Conservation (phyloP, 2,888 invertebrate species). For the Nebria salina region DNA sequence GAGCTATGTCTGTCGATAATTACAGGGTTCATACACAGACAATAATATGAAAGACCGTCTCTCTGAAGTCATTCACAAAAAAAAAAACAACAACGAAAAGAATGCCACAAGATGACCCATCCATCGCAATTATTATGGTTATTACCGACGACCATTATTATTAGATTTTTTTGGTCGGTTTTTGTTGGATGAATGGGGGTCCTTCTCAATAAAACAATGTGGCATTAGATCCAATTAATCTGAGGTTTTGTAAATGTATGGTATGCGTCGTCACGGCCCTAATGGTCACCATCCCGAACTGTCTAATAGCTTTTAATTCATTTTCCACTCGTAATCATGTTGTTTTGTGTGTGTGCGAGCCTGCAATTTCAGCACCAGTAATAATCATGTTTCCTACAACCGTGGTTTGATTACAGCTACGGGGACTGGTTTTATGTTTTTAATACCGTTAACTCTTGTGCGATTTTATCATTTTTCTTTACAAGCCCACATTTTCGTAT, state of each 20-base stretch:
- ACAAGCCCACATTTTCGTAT: constrained; percentile 9
- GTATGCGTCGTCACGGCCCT: constrained; percentile 37
- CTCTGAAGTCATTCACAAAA: constrained; percentile 54
- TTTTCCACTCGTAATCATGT: constrained; percentile 50
- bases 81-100: constrained; percentile 44
- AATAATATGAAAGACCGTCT: constrained; percentile 49
- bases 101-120: constrained; percentile 48
- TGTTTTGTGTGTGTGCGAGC: constrained; percentile 48
- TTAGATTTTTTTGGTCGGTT: constrained; percentile 25
- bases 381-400: constrained; percentile 48
- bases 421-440: constrained; percentile 24
- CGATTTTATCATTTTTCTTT: constrained; percentile 12
- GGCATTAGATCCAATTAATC: constrained; percentile 50
- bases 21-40: constrained; percentile 43
- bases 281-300: constrained; percentile 37
- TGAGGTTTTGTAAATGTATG: constrained; percentile 32
- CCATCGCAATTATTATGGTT: constrained; percentile 46
- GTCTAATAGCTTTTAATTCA: constrained; percentile 50
- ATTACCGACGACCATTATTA: constrained; percentile 41
- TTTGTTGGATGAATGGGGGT: constrained; percentile 14
- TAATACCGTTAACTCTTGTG: constrained; percentile 3
- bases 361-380: constrained; percentile 50
- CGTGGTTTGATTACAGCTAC: constrained; percentile 37
- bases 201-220: constrained; percentile 50
- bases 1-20: constrained; percentile 34